Base-by-base conservation (phyloP, 1,140 invertebrate species). In the Sogatella furcifera region DNA sequence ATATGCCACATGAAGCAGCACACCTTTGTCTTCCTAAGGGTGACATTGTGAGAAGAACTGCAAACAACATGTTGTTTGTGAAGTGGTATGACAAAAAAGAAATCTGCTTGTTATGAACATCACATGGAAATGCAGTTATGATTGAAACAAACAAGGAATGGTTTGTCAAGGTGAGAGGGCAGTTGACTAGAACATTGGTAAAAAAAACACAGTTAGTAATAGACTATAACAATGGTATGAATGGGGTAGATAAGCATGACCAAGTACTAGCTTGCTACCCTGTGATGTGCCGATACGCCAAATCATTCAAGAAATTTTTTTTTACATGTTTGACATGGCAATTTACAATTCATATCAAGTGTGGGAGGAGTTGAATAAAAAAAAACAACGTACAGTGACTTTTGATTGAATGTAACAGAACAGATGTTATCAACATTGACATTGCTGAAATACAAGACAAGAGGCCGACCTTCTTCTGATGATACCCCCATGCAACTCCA, bases 1-100 rank as follows among this genome's bases (percentile, higher is more conserved):
- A 62, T 34, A 62, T 64, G 52, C 60, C 60, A 17, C 49, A 43
- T 24, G 60, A 59, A 22, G 38, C 61, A 13, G 22, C 24, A 10
- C 31, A 43, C 5, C 13, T 38, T 10, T 55, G 61, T 42, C 38
- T 60, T 34, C 55, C 46, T 43, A 56, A 49, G 43, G 60, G 62
- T n/a, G 44, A 61, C 4, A 19, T 46, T n/a, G 19, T 46, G n/a
- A 46, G 19, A n/a, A n/a, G n/a, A 46, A 46, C n/a, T 46, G 44
- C 44, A n/a, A 46, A 46, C n/a, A 46, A 19, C 44, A 46, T 5
- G n/a, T 46, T 46, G 19, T 46, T 19, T 13, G 44, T 46, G 19
- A 46, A 46, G 19, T 46, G 44, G 44, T 13, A 46, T 15, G 44
- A 46, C 19, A 46, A 46, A 46, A 5, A 46, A n/a, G 19, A 46